Base-by-base conservation (phyloP, 2,888 invertebrate species). In the Galerucella calmariensis region DNA sequence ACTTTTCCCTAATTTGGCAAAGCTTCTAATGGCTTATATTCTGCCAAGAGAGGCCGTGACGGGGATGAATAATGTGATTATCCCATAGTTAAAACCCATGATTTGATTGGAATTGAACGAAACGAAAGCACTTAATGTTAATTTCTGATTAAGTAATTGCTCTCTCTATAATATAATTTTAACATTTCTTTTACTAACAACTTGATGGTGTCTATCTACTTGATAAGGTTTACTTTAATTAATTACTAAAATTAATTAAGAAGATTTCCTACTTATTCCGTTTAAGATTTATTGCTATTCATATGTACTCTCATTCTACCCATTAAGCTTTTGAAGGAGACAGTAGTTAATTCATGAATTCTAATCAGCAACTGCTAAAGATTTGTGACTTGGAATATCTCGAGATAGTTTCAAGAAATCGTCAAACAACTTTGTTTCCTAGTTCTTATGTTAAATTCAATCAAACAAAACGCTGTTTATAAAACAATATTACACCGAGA, bases 31-130 rank as follows among this genome's bases (percentile, higher is more conserved):
- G 66, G 72, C 58, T 63, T 67, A 71, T 72, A 67, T 72, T 66
- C 59, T 48, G 66, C 51, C 48, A 61, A 59, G 72, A 59, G 66
- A 72, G 66, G 66, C 72, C 58, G 72, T 67, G 59, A 67, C 41
- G 72, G 66, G 66, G 72, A 66, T 72, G 67, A 72, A 72, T 72
- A 72, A 72, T 72, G 66, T 67, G 58, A 72, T 72, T 72, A 72
- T 72, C 72, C 72, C 62, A 66, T 72, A 72, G 72, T 72, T 66
- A 72, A 72, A 72, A 67, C 72, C 72, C 72, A 72, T 72, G 48
- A 72, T 72, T 59, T 67, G 72, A 72, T 72, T 72, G 72, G 48
- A 67, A 72, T 66, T 72, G 72, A 72, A 72, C 58, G 66, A 72
- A 66, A 67, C 59, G 72, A 72, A 59, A 72, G 66, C 59, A 66